Base-by-base conservation (phyloP, 1,140 invertebrate genomes). In the Lordiphosa clarofinis region DNA sequence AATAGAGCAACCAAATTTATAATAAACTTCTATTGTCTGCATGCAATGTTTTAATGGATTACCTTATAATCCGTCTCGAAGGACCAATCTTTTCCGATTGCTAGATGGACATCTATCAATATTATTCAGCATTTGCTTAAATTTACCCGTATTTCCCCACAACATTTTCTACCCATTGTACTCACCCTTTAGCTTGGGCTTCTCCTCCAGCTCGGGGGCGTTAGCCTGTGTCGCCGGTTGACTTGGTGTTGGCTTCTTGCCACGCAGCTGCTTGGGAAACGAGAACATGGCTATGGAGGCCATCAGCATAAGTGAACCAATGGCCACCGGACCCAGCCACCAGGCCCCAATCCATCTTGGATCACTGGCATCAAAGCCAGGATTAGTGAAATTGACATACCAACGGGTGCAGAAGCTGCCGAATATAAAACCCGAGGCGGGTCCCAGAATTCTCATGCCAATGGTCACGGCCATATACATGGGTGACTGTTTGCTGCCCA, bases 401-500 rank as follows among this genome's bases (percentile, higher is more conserved):
- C 97, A 90, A 65, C 94, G 93, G 0, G 96, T 97, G 88, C 96
- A 97, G 8, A 97, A 89, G 1, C 96, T 96, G n/a, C 96, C 96
- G 9, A 98, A 91, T 11, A 97, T 93, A 78, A 98, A 98, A 1
- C 96, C 96, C 10, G 96, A 90, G 0, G 96, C 95, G 4, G 96
- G 96, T 0, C 96, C 96, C 28, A 98, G 92, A 54, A 98, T 97
- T 40, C 96, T 91, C 33, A 97, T 96, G 33, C 96, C 96, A 65
- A 97, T 97, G 4, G 96, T 97, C 56, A 97, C 96, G 7, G 95
- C 96, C 90, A 97, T 97, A 90, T 98, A 98, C 58, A 97, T 92
- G n/a, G 96, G 96, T 42, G 96, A 97, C 88, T 97, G 96, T 86
- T 94, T 92, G 89, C 94, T 96, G 60, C 95, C 95, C 21, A 97